phyloP scores from a whole-genome alignment of 2,113 vertebrate species.

The Coregonus clupeaformis region DNA sequence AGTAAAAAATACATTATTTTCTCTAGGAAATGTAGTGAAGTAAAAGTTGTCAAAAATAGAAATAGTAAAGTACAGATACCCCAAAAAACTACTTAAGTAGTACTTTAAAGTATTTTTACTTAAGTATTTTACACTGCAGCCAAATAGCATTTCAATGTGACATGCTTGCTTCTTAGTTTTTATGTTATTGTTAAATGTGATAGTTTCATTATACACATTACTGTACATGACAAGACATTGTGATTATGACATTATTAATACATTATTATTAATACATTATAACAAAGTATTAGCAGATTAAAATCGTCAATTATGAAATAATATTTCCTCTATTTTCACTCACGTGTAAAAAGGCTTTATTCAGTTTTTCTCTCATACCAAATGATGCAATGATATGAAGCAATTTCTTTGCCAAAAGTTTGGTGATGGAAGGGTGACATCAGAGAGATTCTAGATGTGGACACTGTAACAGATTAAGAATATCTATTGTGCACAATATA shows the following conservation, averaged over 20 bases:
- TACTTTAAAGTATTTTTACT: too few relatives aligned
- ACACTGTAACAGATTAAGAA: neutral
- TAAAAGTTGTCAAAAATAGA: too few relatives aligned
- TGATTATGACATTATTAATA: neutral
- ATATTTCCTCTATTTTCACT: slow-evolving; percentile 2
- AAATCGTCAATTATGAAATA: neutral
- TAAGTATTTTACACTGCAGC: too few relatives aligned
- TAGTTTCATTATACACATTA: slow-evolving; percentile 4
- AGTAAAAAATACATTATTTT: too few relatives aligned
- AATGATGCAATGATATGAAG: neutral
- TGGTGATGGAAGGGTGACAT: neutral
- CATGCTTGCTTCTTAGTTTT: neutral
- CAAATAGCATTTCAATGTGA: neutral
- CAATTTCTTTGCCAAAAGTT: neutral
- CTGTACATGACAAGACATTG: neutral
- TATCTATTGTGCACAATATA: too few relatives aligned
- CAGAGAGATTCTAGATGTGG: neutral
- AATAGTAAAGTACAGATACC: too few relatives aligned
- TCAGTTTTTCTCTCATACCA: neutral
- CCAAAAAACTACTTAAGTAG: too few relatives aligned
- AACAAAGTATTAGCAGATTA: neutral
- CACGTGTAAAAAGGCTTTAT: neutral
- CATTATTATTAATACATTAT: neutral
- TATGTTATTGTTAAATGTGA: slow-evolving; percentile 10
- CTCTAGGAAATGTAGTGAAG: too few relatives aligned